A percentile compares a stretch with the other conserved stretches of the same genome.
phyloP scores from a whole-genome alignment of 1,140 invertebrate genomes.

The Magallana angulata region DNA sequence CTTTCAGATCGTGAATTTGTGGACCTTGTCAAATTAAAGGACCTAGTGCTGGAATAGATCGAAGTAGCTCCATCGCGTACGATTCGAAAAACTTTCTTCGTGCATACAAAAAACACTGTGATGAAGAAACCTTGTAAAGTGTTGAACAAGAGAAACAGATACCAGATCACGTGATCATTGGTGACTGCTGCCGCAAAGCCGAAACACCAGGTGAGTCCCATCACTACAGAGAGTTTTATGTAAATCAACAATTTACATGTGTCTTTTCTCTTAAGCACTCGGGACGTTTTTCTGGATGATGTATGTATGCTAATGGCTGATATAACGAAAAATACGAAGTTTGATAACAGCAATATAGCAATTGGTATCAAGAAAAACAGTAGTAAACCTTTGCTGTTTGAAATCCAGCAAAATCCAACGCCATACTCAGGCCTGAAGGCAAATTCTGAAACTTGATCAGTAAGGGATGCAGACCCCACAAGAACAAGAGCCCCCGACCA shows the following conservation, averaged over 20 bases:
- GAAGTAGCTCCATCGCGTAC: slow-evolving; percentile 18
- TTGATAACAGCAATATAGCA: slow-evolving; percentile 80
- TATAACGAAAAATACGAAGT: slow-evolving; percentile 81
- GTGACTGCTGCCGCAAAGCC: slow-evolving; percentile 78
- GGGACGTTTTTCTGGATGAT: slow-evolving; percentile 56
- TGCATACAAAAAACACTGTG: slow-evolving; percentile 60
- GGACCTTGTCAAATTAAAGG: not conserved
- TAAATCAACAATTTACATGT: slow-evolving; percentile 78
- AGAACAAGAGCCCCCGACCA: slow-evolving; percentile 41
- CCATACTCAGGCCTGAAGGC: slow-evolving; percentile 47
- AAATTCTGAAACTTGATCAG: slow-evolving; percentile 38
- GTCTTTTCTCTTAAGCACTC: slow-evolving; percentile 54
- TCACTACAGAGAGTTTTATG: slow-evolving; percentile 80
- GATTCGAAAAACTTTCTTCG: slow-evolving; percentile 42
- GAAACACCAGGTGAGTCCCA: slow-evolving; percentile 81
- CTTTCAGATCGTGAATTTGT: not conserved
- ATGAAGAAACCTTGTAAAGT: slow-evolving; percentile 76
- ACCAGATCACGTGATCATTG: slow-evolving; percentile 69
- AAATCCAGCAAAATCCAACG: slow-evolving; percentile 52
- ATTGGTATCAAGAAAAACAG: slow-evolving; percentile 82
- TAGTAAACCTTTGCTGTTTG: slow-evolving; percentile 80
- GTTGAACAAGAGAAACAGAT: slow-evolving; percentile 78
- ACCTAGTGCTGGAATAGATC: slow-evolving; percentile 36
- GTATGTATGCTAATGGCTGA: slow-evolving; percentile 70
- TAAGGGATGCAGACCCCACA: slow-evolving; percentile 19